Conservation (phyloP, 2,888 invertebrate species). For the Ectemnius lituratus region DNA sequence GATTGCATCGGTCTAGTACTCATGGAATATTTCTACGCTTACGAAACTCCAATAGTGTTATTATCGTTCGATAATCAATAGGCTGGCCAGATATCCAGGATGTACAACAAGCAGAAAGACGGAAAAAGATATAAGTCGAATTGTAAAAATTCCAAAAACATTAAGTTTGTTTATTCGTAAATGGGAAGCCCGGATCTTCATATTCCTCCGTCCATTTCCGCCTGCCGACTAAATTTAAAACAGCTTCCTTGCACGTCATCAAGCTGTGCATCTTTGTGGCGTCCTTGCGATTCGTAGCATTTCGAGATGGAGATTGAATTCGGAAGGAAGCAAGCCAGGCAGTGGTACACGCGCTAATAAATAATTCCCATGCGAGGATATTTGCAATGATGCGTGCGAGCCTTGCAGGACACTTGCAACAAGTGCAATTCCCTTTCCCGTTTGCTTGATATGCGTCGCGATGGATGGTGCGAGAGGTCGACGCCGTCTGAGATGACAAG, state of each 20-base stretch:
- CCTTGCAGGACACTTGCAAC: constrained; percentile 36
- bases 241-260: constrained; percentile 24
- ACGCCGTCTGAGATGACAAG: constrained; percentile 13
- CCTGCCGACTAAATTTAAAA: too few relatives aligned
- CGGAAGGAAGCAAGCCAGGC: too few relatives aligned
- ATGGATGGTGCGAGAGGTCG: constrained; percentile 46
- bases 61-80: background rate
- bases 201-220: too few relatives aligned
- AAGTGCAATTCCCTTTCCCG: constrained; percentile 50
- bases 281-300: constrained; percentile 21
- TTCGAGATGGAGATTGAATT: constrained; percentile 21
- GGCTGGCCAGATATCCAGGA: background rate
- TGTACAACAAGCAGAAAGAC: background rate
- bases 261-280: background rate
- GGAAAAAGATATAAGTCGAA: too few relatives aligned
- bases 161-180: too few relatives aligned
- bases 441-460: constrained; percentile 57
- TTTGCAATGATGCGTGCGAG: constrained; percentile 54
- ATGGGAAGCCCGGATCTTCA: too few relatives aligned
- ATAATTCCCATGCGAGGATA: constrained; percentile 55
- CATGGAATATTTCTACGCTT: constrained; percentile 6
- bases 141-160: too few relatives aligned
- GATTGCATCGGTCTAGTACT: constrained; percentile 1
- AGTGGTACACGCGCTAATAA: constrained; percentile 27
- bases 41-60: background rate